These are phyloP conservation scores for Ceuthmochares aereus DNA, from an alignment of 2,113 vertebrate species.

Conservation along the genomic window DNA sequence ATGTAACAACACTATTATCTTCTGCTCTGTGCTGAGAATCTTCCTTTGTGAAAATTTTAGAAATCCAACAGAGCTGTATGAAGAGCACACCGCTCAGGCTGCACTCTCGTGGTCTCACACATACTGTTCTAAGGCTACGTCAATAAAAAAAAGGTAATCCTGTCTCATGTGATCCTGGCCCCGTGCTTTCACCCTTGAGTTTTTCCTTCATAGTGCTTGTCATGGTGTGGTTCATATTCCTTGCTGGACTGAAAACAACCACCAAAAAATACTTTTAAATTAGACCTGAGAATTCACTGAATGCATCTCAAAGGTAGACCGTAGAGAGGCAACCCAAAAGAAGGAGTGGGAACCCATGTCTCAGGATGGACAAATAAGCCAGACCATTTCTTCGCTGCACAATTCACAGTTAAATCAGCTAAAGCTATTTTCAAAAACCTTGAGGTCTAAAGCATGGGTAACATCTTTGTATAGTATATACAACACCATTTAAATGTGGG, in stretches of 20 bases:
- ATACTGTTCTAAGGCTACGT: background rate
- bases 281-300: background rate
- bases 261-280: background rate
- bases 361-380: background rate
- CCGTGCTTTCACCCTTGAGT: background rate
- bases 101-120: background rate
- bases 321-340: background rate
- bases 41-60: background rate
- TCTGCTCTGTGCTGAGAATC: background rate
- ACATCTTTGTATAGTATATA: background rate
- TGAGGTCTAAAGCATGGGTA: background rate
- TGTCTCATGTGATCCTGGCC: background rate
- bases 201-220: background rate
- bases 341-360: background rate
- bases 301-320: background rate
- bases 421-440: background rate
- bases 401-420: background rate
- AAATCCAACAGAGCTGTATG: background rate
- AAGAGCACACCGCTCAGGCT: background rate
- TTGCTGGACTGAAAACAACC: background rate
- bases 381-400: background rate
- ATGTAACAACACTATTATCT: background rate
- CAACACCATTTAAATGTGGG: fast-evolving
- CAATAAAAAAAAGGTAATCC: background rate
- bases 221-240: background rate